phyloP scores from a whole-genome alignment of 2,888 invertebrate species.

The Sphaerophoria taeniata region DNA sequence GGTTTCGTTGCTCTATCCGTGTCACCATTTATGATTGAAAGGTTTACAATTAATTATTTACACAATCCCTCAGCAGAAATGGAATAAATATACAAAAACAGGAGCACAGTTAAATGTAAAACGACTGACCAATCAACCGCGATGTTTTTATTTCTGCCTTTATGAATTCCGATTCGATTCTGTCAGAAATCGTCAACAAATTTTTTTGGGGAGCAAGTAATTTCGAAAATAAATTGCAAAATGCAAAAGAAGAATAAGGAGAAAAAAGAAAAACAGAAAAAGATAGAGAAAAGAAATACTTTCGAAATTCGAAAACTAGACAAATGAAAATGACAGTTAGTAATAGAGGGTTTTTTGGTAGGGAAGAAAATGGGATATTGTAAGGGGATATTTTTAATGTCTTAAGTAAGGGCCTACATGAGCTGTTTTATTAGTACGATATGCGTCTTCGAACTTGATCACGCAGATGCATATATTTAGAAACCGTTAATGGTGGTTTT shows the following conservation, averaged over 20 bases:
- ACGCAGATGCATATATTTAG: no score
- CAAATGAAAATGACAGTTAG: background rate
- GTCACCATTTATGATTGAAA: constrained; percentile 25
- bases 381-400: background rate
- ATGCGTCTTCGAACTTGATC: no score
- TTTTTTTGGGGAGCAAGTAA: constrained; percentile 31
- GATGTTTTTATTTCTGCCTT: constrained; percentile 19
- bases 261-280: background rate
- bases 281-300: constrained; percentile 30
- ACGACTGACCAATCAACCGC: constrained; percentile 23
- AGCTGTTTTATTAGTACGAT: no score
- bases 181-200: constrained; percentile 69
- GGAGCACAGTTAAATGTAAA: constrained; percentile 46
- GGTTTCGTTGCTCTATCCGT: background rate
- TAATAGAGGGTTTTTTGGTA: background rate
- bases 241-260: constrained; percentile 8
- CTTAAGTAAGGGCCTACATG: constrained; percentile 5
- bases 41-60: background rate
- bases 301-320: background rate
- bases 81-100: background rate
- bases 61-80: background rate
- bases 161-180: background rate
- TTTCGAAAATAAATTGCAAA: constrained; percentile 31
- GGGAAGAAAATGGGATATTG: background rate
- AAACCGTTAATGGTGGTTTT: no score